Conservation (phyloP, 2,888 invertebrate species). For the Temnothorax ravouxi region DNA sequence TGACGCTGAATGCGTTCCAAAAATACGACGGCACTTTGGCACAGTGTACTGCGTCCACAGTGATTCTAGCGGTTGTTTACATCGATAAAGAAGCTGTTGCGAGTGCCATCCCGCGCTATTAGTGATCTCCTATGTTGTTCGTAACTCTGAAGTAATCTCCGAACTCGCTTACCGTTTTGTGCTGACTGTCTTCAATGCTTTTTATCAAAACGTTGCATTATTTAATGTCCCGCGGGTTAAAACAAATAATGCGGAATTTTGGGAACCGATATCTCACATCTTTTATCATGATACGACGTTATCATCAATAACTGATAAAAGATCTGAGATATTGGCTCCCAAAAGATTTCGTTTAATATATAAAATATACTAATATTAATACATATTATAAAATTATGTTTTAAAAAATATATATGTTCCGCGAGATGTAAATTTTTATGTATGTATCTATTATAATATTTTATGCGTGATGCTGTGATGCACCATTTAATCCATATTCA, state of each 20-base stretch:
- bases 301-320: too few relatives aligned
- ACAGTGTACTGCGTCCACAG: slow-evolving; percentile 68
- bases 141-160: slow-evolving; percentile 47
- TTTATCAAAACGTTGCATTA: slow-evolving; percentile 14
- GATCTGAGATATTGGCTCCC: too few relatives aligned
- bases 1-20: slow-evolving; percentile 82
- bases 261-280: neutral
- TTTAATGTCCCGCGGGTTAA: neutral
- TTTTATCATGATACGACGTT: neutral
- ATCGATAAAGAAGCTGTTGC: slow-evolving; percentile 82
- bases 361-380: neutral
- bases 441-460: neutral
- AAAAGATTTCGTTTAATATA: neutral
- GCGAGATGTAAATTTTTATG: neutral
- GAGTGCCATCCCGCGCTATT: slow-evolving; percentile 79
- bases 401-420: neutral
- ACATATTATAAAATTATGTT: neutral
- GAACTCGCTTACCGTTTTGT: slow-evolving; percentile 7
- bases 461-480: neutral
- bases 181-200: neutral
- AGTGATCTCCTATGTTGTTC: slow-evolving; percentile 74
- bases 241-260: neutral
- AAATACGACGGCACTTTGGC: slow-evolving; percentile 84
- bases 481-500: neutral
- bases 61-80: slow-evolving; percentile 83